Percentiles rank a stretch among this genome's conserved stretches.
phyloP scores from a whole-genome alignment of 1,140 invertebrate species.

The Scaptomyza hsui region DNA sequence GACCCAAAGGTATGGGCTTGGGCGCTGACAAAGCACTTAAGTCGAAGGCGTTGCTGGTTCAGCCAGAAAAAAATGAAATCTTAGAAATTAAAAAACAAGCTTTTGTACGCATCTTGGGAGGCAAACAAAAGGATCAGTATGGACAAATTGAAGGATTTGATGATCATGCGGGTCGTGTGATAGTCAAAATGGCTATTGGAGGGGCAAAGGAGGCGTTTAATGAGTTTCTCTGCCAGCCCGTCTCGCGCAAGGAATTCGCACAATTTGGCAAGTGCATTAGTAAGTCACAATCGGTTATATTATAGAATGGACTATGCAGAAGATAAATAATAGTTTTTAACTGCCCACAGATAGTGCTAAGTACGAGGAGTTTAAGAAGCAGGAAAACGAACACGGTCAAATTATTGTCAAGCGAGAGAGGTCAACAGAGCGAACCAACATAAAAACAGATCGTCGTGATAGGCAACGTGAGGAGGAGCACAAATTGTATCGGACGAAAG shows the following conservation, averaged over 20 bases:
- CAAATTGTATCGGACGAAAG: conserved; percentile 29
- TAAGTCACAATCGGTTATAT: conserved; percentile 84
- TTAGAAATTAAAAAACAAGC: conserved; percentile 88
- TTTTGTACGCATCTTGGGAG: conserved; percentile 89
- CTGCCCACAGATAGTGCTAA: conserved; percentile 87
- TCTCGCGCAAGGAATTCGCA: conserved; percentile 91
- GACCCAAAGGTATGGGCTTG: conserved; percentile 96
- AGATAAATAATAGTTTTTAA: conserved; percentile 2
- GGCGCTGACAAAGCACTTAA: conserved; percentile 91
- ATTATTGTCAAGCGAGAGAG: conserved; percentile 66
- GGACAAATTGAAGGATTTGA: conserved; percentile 94
- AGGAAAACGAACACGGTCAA: conserved; percentile 83
- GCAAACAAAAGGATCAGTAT: conserved; percentile 91
- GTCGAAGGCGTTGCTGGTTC: conserved; percentile 75
- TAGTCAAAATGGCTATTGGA: conserved; percentile 91
- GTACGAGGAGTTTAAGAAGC: conserved; percentile 88
- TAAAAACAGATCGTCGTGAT: conserved; percentile 20
- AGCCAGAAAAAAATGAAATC: conserved; percentile 86
- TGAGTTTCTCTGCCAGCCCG: conserved; percentile 90
- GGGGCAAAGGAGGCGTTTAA: conserved; percentile 89
- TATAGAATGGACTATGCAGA: not conserved
- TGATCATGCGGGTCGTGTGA: conserved; percentile 92
- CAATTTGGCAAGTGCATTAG: conserved; percentile 92
- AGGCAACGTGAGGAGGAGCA: conserved; percentile 29
- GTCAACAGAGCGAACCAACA: conserved; percentile 7